phyloP scores from a whole-genome alignment of 2,888 invertebrate genomes.

The Cephus pulcher region DNA sequence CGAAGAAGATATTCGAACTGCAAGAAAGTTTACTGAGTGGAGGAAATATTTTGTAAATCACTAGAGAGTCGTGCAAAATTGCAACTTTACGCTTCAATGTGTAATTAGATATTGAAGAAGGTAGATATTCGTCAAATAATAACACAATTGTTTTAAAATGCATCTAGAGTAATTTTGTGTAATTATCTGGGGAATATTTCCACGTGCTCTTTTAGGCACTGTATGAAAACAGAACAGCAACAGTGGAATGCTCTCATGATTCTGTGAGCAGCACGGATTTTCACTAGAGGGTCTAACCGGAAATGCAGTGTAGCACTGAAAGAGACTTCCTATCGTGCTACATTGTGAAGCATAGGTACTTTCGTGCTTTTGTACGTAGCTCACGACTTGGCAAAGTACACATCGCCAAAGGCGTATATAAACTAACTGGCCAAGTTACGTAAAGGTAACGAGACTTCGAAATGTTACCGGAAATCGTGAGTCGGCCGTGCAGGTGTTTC shows the following conservation, averaged over 20 bases:
- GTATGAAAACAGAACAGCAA: neutral
- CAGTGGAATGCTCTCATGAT: neutral
- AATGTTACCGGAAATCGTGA: neutral
- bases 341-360: neutral
- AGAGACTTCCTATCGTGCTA: neutral
- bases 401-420: neutral
- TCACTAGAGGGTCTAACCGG: neutral
- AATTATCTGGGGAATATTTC: neutral
- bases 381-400: neutral
- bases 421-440: neutral
- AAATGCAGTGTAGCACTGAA: neutral
- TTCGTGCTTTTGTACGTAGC: neutral
- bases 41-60: too few relatives aligned
- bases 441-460: neutral
- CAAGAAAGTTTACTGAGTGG: too few relatives aligned
- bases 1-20: too few relatives aligned
- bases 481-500: neutral
- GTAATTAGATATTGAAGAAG: neutral
- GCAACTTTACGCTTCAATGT: neutral
- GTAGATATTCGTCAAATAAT: neutral
- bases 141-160: neutral
- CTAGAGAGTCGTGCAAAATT: neutral
- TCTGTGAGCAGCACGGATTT: neutral
- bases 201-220: neutral
- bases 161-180: neutral